These are phyloP conservation scores for Perodicticus potto DNA, from an alignment of 2,797 vertebrate genomes.

Conservation along the genomic window DNA sequence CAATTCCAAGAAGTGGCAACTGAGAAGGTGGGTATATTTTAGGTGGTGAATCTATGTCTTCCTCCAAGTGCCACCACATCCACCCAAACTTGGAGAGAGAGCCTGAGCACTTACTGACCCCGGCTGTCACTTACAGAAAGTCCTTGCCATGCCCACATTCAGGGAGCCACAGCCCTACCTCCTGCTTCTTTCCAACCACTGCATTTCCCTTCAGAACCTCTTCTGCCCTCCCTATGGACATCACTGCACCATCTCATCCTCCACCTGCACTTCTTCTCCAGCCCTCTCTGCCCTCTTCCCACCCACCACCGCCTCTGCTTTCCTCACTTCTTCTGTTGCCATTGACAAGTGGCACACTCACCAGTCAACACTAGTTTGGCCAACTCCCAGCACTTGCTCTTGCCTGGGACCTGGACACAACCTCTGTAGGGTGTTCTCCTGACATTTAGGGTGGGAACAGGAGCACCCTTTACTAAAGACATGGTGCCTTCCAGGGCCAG, in stretches of 20 bases:
- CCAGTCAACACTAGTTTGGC: background rate
- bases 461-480: background rate
- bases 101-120: slow-evolving; percentile 91
- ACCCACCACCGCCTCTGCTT: background rate
- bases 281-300: background rate
- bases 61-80: slow-evolving; percentile 90
- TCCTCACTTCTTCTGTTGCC: background rate
- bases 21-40: slow-evolving; percentile 92
- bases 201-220: background rate
- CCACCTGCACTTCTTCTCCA: background rate
- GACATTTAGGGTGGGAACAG: background rate
- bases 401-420: background rate
- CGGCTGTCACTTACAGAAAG: slow-evolving; percentile 90
- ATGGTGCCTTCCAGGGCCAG: background rate
- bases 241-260: background rate
- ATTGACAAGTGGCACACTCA: background rate
- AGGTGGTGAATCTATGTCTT: slow-evolving; percentile 90
- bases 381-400: background rate
- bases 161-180: too few relatives aligned
- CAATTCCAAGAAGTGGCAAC: slow-evolving; percentile 86
- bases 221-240: background rate
- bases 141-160: slow-evolving; percentile 88
- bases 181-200: background rate
- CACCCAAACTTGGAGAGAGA: slow-evolving; percentile 89
- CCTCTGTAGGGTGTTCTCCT: background rate